Conservation (phyloP, 2,113 vertebrate genomes). For the Helogale parvula region DNA sequence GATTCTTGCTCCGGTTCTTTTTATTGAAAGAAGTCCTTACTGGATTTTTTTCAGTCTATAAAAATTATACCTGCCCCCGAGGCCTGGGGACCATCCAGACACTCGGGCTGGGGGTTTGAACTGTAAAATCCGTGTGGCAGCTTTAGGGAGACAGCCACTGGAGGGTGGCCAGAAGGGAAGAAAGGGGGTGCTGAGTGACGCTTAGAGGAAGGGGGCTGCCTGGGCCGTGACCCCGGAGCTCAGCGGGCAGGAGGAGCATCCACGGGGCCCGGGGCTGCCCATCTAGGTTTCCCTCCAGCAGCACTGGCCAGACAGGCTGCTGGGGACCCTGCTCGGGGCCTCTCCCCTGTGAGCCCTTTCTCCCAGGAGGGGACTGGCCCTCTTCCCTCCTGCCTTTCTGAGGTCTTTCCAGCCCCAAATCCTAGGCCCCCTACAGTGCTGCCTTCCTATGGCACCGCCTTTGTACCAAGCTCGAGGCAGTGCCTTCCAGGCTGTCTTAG, state of each 20-base stretch:
- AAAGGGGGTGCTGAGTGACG: neutral
- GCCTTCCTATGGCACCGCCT: neutral
- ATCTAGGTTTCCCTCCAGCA: too few species aligned
- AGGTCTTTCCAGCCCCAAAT: neutral
- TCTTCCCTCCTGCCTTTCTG: neutral
- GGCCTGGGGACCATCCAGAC: neutral
- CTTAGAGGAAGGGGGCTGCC: neutral
- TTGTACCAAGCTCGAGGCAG: neutral
- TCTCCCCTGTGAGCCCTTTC: neutral
- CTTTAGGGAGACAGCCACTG: neutral
- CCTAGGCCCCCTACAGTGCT: accelerated
- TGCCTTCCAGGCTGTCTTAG: neutral
- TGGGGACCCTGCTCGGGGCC: neutral
- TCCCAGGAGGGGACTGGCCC: neutral
- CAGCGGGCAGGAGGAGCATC: neutral
- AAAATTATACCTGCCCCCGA: neutral
- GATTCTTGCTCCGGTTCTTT: neutral
- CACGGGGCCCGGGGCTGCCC: neutral
- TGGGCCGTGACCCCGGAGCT: neutral
- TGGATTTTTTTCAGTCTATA: conserved; percentile 29
- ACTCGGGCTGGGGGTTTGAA: neutral
- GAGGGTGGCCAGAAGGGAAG: neutral
- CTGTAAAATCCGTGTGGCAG: neutral
- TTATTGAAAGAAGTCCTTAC: neutral
- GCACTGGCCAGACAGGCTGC: neutral